Evolutionary conservation across 2,888 invertebrate genomes (phyloP), one percentile per base, ranked within the genome.

Genomic region (Danaus chrysippus): DNA sequence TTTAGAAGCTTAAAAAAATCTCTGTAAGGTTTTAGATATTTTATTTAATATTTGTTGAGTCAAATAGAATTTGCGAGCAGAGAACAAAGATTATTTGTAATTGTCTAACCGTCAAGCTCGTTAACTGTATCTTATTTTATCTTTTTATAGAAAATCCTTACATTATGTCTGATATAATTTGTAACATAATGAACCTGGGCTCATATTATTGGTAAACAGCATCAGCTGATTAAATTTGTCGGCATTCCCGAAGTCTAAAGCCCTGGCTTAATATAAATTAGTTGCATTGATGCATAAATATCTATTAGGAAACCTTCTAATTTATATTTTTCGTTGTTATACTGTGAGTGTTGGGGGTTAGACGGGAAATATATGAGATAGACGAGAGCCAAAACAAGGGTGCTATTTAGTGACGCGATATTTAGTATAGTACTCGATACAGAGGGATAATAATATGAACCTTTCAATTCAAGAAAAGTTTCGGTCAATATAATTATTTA

Each of bases 231-330:
- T 84, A 84, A 79, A 77, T 79, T 76, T 78, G 73, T 76, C 81
- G 78, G 76, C 80, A 80, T 80, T 83, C 79, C 79, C 71, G 72
- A 69, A 70, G 69, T 71, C 71, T 73, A 72, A 74, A 75, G 71
- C 76, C 81, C 64, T 55, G 54, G 61, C 59, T 82, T 82, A 78
- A 76, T 77, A 77, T 74, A 83, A 83, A 90, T 90, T 90, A 88
- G 77, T 77, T 87, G 76, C 84, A 74, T 68, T 83, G 83, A 83
- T 78, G 87, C 91, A 89, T 89, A 88, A 90, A 91, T 89, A 90
- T 89, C 90, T 89, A 89, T 90, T 85, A 91, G 76, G 79, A 79
- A 75, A 76, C 78, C 77, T 77, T 73, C 71, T 71, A 77, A 82
- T 88, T 88, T 86, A 89, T 87, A 88, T 89, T 91, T 91, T 90